Base-by-base conservation (phyloP, 2,113 vertebrate species). In the Mystacornis crossleyi region DNA sequence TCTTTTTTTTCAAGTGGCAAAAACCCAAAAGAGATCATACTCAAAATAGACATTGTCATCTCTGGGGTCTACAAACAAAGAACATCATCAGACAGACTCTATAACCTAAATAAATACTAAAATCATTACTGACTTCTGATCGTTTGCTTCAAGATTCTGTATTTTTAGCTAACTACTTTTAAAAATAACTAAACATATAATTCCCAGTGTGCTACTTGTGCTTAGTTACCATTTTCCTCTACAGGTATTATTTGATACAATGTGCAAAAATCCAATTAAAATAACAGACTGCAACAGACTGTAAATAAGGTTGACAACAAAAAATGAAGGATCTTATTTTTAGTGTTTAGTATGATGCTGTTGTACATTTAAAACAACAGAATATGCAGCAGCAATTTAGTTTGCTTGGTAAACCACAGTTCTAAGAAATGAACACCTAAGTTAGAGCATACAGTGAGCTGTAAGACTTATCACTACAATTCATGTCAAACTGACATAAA, bases 391-490 rank as follows among this genome's bases (percentile, higher is more conserved):
- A 98, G 97, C 93, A 4, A 85, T 96, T 97, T 86, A 89, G 94
- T 90, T 98, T 90, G 93, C 92, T 93, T 94, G 64, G 97, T 96
- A 98, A 98, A 98, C 96, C 90, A 97, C 89, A 95, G 91, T 97
- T 97, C 96, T 97, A 97, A 97, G 92, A 97, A 98, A 98, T 71
- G 88, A 98, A 98, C 96, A 97, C 79, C 97, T 98, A 98, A 53
- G 65, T 95, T 95, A 96, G 65, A 97, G 48, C 91, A 84, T 96
- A 97, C 72, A 92, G 92, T 92, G 95, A 97, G 92, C 83, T 95
- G 89, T 95, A 77, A 67, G 94, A 97, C 96, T 94, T 97, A 97
- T 95, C 90, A 97, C 83, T 96, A 95, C 93, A 94, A 91, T 91
- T 96, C 97, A 97, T 93, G 93, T 94, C 92, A 87, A 94, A 95